Conservation (phyloP, 35 echinoderm and acorn worm species). For the Nesometra sesokonis region DNA sequence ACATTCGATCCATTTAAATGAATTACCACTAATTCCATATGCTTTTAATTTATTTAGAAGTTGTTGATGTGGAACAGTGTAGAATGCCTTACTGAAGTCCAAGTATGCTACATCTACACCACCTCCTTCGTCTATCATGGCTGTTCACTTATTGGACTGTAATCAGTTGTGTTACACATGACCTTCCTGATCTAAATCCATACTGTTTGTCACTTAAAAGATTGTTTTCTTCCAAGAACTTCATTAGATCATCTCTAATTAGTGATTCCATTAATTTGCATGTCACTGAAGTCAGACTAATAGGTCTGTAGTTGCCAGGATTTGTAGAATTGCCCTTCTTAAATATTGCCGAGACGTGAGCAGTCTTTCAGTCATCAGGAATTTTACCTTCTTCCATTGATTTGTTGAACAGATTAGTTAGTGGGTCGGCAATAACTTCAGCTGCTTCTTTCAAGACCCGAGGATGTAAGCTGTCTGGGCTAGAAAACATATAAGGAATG, state of each 20-base stretch:
- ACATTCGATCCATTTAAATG: background rate
- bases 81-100: slow-evolving; percentile 22
- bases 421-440: slow-evolving; percentile 1
- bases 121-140: background rate
- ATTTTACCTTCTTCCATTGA: background rate
- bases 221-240: background rate
- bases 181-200: slow-evolving; percentile 30
- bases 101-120: slow-evolving; percentile 8
- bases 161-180: slow-evolving; percentile 31
- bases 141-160: slow-evolving; percentile 10
- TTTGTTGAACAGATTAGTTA: slow-evolving; percentile 8
- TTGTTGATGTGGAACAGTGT: slow-evolving; percentile 7
- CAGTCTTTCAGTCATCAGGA: background rate
- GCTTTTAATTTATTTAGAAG: background rate
- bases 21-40: background rate
- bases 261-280: slow-evolving; percentile 28
- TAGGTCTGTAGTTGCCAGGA: background rate
- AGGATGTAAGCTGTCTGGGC: slow-evolving; percentile 8
- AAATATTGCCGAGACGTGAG: background rate
- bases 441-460: slow-evolving; percentile 9
- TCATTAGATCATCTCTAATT: slow-evolving; percentile 8
- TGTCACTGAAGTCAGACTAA: background rate
- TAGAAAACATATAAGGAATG: background rate
- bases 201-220: slow-evolving; percentile 26
- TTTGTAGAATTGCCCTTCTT: background rate